Base-by-base conservation (phyloP, 2,888 invertebrate species). In the Oxystoma pomonae region DNA sequence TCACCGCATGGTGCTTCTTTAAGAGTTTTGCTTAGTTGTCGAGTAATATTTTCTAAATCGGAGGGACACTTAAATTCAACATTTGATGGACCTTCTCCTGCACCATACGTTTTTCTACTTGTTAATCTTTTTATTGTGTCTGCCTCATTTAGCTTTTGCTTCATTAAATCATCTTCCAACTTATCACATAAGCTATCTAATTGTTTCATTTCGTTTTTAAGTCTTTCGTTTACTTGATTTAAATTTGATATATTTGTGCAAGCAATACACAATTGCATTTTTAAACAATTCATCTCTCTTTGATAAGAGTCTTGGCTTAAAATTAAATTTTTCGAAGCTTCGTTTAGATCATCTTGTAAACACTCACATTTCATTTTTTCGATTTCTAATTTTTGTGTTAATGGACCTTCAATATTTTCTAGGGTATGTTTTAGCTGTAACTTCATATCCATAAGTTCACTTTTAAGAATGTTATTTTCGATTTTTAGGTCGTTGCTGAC, bases 111-210 rank as follows among this genome's bases (percentile, higher is more conserved):
- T 49, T 49, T 57, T 64, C 71, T 61, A 65, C 68, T 69, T 60
- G 67, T 64, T 56, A 73, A 59, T 67, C 73, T 60, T 51, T 67
- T 70, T 5, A 80, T 71, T 0, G 77, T 78, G 49, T 77, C 77
- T 1, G 77, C 77, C 68, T 80, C 80, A 22, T 73, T 76, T 1
- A 80, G 58, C 62, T 80, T 79, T 64, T 79, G 79, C 60, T 77
- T 75, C n/a, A 80, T 71, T 55, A 80, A 68, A 65, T 79, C 78
- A 2, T 77, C 74, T 62, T 80, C 77, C n/a, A 80, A 62, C 61
- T 75, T 73, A 1, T 71, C 68, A 59, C 75, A 76, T 69, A 76
- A 73, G 17, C 69, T 68, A 35, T 75, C 73, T 17, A 77, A 64
- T 3, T 71, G 66, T 18, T 67, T 64, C 68, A 72, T 68, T 35